Evolutionary conservation across 2,113 vertebrate genomes (phyloP), one percentile per base, ranked within the genome.

Genomic region (Lophura nycthemera): DNA sequence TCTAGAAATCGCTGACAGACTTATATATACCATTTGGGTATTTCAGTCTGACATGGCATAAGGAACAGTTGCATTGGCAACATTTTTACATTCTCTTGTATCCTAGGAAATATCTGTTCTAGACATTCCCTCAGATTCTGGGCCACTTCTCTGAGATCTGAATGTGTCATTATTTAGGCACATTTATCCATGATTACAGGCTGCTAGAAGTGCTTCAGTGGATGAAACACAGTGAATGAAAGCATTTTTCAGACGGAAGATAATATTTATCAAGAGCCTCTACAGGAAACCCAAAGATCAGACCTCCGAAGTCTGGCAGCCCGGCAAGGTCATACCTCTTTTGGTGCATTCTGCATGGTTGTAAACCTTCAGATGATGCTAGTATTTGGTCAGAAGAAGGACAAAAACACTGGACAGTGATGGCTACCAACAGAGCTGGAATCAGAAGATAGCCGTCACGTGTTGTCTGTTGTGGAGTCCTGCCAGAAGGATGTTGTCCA

Each of bases 371-470:
- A 0, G 19, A 38, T 1, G 1, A 11, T 71, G 75, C 60, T 40
- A 38, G 42, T 77, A 71, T 36, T 52, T 69, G 86, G 50, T 90
- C 79, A 94, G 38, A 63, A n/a, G 87, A 85, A 29, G 24, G 6
- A 4, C 24, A 34, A 42, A 80, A 72, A 14, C 4, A 1, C 4
- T 83, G 60, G 20, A 91, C 74, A 0, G 0, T 5, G 29, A 30
- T 0, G 0, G 47, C 65, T 56, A 77, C 56, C 64, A 59, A 18
- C 1, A 0, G 14, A 74, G 12, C 4, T 19, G 38, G 50, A 29
- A 74, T 52, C 72, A 74, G 79, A 75, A 92, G 83, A 83, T 24
- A 70, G 54, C 86, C 88, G 9, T n/a, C 71, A 90, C 19, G 22
- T 89, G 54, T 54, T 91, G 45, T 36, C 32, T 40, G 3, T 66